These are phyloP conservation scores for Nasonia giraulti DNA, from an alignment of 1,140 invertebrate species.

Conservation along the genomic window DNA sequence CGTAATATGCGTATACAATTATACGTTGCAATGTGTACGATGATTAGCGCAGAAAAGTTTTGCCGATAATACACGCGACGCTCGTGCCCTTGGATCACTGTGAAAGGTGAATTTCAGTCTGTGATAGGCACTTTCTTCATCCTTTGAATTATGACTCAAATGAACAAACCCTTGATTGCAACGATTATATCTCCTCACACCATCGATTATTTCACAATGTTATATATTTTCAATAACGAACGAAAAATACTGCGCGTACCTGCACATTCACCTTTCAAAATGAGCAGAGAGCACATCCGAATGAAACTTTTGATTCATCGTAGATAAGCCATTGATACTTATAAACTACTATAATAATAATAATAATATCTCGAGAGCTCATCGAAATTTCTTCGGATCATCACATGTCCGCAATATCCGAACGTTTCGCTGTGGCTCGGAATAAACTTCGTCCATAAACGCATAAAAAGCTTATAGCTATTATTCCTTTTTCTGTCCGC, in stretches of 20 bases:
- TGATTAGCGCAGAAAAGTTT: not conserved
- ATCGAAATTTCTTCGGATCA: not conserved
- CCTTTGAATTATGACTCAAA: too few relatives aligned
- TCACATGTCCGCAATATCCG: too few relatives aligned
- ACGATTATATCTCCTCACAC: too few relatives aligned
- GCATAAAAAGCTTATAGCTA: not conserved
- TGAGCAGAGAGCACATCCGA: not conserved
- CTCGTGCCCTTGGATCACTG: not conserved
- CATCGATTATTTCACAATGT: not conserved
- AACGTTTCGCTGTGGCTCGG: not conserved
- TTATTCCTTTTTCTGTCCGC: not conserved
- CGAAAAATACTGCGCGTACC: not conserved
- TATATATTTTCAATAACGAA: not conserved
- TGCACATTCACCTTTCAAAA: slow-evolving; percentile 20
- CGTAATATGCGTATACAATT: not conserved
- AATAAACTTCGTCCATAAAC: not conserved
- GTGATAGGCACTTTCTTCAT: slow-evolving; percentile 27
- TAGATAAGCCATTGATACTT: too few relatives aligned
- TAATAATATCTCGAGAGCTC: not conserved
- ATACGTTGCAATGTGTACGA: not conserved
- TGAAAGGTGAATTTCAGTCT: slow-evolving; percentile 31
- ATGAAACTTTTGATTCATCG: too few relatives aligned
- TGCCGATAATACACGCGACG: not conserved
- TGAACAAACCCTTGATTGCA: too few relatives aligned
- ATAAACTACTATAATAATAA: too few relatives aligned